These are phyloP conservation scores for Brotula barbata DNA, from an alignment of 2,797 vertebrate genomes.

Conservation along the genomic window DNA sequence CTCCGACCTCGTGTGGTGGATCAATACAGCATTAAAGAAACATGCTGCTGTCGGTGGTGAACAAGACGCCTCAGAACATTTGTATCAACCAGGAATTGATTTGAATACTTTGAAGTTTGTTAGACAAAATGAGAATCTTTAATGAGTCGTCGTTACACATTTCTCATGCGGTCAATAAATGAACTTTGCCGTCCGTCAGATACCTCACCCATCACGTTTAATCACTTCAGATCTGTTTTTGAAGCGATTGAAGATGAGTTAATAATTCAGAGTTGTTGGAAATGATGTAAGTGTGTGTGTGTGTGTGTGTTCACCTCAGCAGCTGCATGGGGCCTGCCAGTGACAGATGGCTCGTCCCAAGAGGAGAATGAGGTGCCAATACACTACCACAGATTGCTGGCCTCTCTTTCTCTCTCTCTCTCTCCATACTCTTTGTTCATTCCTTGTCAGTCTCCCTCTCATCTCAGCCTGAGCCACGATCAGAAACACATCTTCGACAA, in stretches of 20 bases:
- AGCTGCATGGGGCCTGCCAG: conserved; percentile 73
- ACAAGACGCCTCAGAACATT: too few species aligned
- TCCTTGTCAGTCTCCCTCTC: conserved; percentile 2
- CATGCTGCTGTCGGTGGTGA: not conserved
- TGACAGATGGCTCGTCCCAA: conserved; percentile 74
- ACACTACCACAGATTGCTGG: conserved; percentile 45
- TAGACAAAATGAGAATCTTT: conserved; percentile 1
- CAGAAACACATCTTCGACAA: not conserved
- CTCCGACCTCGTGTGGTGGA: conserved; percentile 26
- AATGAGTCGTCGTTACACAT: not conserved
- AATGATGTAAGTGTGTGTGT: conserved; percentile 37
- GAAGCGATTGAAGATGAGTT: conserved; percentile 57
- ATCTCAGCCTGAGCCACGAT: conserved; percentile 10
- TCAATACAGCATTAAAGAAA: conserved; percentile 23
- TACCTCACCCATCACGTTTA: conserved; percentile 24
- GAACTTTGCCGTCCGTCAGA: not conserved
- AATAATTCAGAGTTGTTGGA: conserved; percentile 76
- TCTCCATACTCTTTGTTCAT: conserved; percentile 1
- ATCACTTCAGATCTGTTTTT: conserved; percentile 45
- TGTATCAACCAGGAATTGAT: not conserved
- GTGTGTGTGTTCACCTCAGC: conserved; percentile 63
- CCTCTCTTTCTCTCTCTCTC: conserved; percentile 9
- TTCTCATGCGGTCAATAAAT: conserved; percentile 2
- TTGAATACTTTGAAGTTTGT: conserved; percentile 1
- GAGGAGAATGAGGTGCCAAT: conserved; percentile 52